Evolutionary conservation across 2,888 invertebrate species (phyloP), one percentile per base, ranked within the genome.

Genomic region (Pollenia amentaria): DNA sequence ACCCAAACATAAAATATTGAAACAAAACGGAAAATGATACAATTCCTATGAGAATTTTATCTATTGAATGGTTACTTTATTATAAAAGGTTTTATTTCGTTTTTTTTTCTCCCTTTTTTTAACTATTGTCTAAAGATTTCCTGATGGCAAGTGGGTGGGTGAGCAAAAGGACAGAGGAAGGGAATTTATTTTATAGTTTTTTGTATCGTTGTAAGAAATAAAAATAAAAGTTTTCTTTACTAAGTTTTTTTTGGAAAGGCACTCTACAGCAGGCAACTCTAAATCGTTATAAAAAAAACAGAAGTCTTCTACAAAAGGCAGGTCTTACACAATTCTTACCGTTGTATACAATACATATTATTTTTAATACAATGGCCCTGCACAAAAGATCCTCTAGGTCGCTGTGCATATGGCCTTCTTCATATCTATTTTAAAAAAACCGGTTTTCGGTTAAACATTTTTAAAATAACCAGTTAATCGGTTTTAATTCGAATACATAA

Each of bases 31-130:
- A 69, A 75, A 69, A 76, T 76, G 73, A 70, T 79, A 84, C 73
- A 79, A 73, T 67, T 87, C 84, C 84, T 77, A 73, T 80, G 80
- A 84, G 87, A 87, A 78, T 81, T 87, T 77, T 78, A 81, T 87
- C 77, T 80, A 79, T 67, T 65, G 76, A 76, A 62, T 76, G 75
- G 76, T 76, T 82, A 62, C 62, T 82, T 62, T 82, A 76, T 82
- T 82, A 53, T 69, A 67, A 82, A 82, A 75, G 60, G 75, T 76
- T 81, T 53, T 69, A 40, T 57, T 67, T 60, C 40, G 42, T 6
- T n/a, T 42, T 18, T 16, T 62, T 75, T 21, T 64, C 21, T 21
- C 0, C 60, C 51, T 77, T 44, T 44, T 11, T 73, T 42, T 21
- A 10, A 42, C 16, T 77, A 70, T 55, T 72, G 55, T 77, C 77